A percentile compares a stretch with the other conserved stretches of the same genome.
These are phyloP conservation scores for Gymnarchus niloticus DNA, from an alignment of 2,113 vertebrate species.

Conservation along the genomic window DNA sequence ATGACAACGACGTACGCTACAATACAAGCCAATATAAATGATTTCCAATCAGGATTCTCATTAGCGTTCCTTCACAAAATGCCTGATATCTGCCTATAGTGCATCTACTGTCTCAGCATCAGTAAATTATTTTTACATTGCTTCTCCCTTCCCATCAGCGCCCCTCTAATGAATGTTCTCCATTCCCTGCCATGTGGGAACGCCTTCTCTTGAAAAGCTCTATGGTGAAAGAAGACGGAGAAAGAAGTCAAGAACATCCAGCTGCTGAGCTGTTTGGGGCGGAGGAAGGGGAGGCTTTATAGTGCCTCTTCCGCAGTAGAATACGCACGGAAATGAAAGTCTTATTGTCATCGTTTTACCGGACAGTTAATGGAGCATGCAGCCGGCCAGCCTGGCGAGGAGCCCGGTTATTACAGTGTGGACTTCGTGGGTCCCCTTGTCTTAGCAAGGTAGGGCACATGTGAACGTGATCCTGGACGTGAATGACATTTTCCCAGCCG, in stretches of 20 bases:
- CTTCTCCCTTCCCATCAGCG: background rate
- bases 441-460: slow-evolving; percentile 30
- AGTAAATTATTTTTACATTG: background rate
- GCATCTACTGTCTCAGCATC: background rate
- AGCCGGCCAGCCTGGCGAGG: slow-evolving; percentile 22
- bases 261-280: background rate
- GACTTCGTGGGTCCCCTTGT: slow-evolving; percentile 15
- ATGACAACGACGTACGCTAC: no score
- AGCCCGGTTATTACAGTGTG: slow-evolving; percentile 13
- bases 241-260: slow-evolving; percentile 17
- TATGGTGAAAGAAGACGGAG: slow-evolving; percentile 30
- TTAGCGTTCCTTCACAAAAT: background rate
- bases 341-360: slow-evolving; percentile 22
- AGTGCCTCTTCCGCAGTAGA: background rate
- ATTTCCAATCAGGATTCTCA: no score
- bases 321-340: slow-evolving; percentile 33
- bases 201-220: slow-evolving; percentile 33
- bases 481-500: background rate
- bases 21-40: no score
- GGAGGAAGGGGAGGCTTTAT: background rate
- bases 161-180: background rate
- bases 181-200: background rate
- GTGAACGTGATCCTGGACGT: background rate
- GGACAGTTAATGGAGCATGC: slow-evolving; percentile 26
- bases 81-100: background rate